Evolutionary conservation across 1,140 invertebrate species (phyloP).

Genomic region (Euschistus heros): DNA sequence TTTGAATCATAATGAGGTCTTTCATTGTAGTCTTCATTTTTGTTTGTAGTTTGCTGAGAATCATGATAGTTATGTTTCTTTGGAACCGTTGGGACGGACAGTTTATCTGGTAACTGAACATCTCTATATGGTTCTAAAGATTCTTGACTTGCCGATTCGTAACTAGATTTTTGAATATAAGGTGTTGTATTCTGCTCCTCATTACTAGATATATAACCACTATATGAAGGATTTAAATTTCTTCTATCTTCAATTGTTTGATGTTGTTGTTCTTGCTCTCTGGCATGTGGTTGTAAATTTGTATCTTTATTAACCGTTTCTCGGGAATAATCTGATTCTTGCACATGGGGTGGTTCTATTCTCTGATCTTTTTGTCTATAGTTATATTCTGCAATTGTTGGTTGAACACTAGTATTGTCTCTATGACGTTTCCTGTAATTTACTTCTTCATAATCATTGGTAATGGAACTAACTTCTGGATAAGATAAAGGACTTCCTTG

Average conservation of each 20-base stretch:
- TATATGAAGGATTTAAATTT: background rate
- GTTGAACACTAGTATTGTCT: background rate
- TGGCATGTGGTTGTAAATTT: background rate
- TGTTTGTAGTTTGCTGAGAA: background rate
- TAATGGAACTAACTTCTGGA: background rate
- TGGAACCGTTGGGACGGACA: background rate
- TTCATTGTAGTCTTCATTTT: background rate
- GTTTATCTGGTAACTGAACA: background rate
- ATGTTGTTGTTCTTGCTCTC: background rate
- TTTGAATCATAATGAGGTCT: conserved; percentile 7
- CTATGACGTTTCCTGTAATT: background rate
- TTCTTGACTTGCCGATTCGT: background rate
- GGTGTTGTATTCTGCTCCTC: background rate
- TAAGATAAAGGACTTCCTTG: no score
- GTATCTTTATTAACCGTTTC: background rate
- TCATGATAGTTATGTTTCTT: background rate
- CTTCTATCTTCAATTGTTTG: conserved; percentile 4
- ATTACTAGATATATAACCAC: background rate
- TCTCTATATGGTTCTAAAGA: background rate
- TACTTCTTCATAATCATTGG: background rate
- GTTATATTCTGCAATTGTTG: background rate
- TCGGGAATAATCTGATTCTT: background rate
- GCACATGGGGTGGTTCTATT: background rate
- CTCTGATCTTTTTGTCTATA: background rate
- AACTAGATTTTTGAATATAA: background rate